Conservation (phyloP, 1,140 invertebrate species). For the Trinorchestia longiramus region DNA sequence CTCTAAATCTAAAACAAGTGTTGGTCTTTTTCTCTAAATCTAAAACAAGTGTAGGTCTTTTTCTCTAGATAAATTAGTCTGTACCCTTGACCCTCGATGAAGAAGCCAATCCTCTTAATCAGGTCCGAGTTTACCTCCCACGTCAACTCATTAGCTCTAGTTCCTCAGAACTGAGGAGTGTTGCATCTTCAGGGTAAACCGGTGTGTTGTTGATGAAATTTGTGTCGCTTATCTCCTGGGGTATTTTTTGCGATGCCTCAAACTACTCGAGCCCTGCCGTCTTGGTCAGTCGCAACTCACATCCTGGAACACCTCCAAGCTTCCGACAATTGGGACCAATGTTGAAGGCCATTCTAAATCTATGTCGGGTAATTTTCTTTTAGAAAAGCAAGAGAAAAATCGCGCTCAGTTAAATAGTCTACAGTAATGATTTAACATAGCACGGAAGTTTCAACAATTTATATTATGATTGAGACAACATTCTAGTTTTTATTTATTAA, state of each 20-base stretch:
- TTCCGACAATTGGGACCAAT: not conserved
- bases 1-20: too few relatives aligned
- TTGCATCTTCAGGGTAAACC: not conserved
- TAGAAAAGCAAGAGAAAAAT: not conserved
- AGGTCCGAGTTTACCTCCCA: too few relatives aligned
- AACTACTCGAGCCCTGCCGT: not conserved
- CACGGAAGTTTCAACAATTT: not conserved
- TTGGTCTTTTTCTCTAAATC: too few relatives aligned
- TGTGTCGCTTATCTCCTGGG: not conserved
- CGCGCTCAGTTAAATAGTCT: not conserved
- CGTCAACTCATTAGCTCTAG: not conserved
- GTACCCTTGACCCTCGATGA: too few relatives aligned
- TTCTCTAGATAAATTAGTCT: too few relatives aligned
- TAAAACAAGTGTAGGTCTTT: too few relatives aligned
- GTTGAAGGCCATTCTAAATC: not conserved
- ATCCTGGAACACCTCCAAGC: not conserved
- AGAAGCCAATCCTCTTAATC: too few relatives aligned
- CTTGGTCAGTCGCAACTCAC: not conserved
- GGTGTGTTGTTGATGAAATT: not conserved
- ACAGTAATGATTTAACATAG: not conserved
- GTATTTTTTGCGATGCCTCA: not conserved
- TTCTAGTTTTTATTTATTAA: too few relatives aligned
- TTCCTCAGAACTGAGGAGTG: not conserved
- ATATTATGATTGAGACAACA: too few relatives aligned
- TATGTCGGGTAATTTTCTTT: too few relatives aligned